These are phyloP conservation scores for Pogonomyrmex californicus DNA, from an alignment of 1,140 invertebrate species.

Conservation along the genomic window DNA sequence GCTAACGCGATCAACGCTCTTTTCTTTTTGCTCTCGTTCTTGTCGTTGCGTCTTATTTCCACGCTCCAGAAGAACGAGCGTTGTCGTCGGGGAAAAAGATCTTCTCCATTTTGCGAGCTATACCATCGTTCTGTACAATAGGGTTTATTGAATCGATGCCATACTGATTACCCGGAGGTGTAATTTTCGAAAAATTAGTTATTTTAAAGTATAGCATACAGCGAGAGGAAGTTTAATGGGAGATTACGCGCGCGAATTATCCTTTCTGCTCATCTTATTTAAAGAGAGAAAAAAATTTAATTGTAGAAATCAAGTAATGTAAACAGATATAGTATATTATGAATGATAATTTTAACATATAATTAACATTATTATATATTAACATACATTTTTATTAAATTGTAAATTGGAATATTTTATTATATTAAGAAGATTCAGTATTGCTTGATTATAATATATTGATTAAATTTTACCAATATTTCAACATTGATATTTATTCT, in stretches of 20 bases:
- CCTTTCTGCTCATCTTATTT: not conserved
- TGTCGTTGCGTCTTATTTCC: constrained; percentile 52
- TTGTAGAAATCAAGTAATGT: not conserved
- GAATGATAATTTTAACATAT: not conserved
- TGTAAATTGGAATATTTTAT: not conserved
- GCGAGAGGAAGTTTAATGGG: not conserved
- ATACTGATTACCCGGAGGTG: constrained; percentile 7
- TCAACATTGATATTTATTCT: not conserved
- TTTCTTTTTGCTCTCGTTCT: constrained; percentile 15
- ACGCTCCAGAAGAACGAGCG: constrained; percentile 13
- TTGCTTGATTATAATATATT: not conserved
- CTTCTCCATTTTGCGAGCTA: not conserved
- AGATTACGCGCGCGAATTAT: not conserved
- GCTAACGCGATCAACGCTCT: constrained; percentile 42
- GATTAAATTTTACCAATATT: not conserved
- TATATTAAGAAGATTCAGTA: not conserved
- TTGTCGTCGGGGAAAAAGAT: constrained; percentile 36
- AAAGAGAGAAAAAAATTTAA: not conserved
- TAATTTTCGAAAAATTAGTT: constrained; percentile 39
- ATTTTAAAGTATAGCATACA: not conserved
- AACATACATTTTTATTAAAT: not conserved
- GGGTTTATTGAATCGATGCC: not conserved
- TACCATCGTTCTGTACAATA: not conserved
- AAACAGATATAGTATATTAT: not conserved
- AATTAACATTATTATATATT: not conserved